A percentile compares a stretch with the other conserved stretches of the same genome.
Evolutionary conservation across 2,888 invertebrate genomes (phyloP).

Genomic region (Archaeoteleia sp.): DNA sequence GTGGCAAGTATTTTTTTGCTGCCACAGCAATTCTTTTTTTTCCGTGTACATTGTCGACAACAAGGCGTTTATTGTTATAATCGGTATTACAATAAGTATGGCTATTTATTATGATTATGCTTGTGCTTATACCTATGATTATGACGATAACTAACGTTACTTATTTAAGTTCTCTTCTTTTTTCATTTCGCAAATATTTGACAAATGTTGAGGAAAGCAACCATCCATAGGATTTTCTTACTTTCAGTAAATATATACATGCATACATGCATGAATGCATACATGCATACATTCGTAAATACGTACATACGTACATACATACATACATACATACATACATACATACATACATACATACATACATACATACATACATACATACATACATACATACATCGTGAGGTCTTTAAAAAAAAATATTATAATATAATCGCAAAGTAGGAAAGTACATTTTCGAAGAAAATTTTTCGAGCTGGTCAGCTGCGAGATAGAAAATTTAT

Average conservation of each 20-base stretch:
- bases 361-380: conserved; percentile 39
- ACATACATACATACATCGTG: conserved; percentile 8
- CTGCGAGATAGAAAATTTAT: conserved; percentile 5
- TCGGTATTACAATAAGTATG: conserved; percentile 29
- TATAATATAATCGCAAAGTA: conserved; percentile 23
- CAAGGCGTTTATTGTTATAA: conserved; percentile 46
- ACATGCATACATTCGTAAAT: conserved; percentile 33
- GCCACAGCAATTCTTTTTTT: too few relatives aligned
- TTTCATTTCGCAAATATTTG: not conserved
- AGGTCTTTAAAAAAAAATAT: conserved; percentile 40
- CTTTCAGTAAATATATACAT: conserved; percentile 42
- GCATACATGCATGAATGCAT: conserved; percentile 16
- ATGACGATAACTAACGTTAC: conserved; percentile 49
- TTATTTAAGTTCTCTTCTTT: conserved; percentile 16
- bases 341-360: too few relatives aligned
- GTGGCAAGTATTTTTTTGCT: too few relatives aligned
- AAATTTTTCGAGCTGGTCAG: conserved; percentile 4
- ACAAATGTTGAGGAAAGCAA: conserved; percentile 1
- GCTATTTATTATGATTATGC: conserved; percentile 50
- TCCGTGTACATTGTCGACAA: conserved; percentile 53
- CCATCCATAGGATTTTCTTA: conserved; percentile 6
- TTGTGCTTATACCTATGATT: conserved; percentile 47
- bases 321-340: too few relatives aligned
- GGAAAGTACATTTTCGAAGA: conserved; percentile 13
- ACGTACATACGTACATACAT: too few relatives aligned